phyloP scores from a whole-genome alignment of 2,888 invertebrate genomes.

The Zootermopsis nevadensis region DNA sequence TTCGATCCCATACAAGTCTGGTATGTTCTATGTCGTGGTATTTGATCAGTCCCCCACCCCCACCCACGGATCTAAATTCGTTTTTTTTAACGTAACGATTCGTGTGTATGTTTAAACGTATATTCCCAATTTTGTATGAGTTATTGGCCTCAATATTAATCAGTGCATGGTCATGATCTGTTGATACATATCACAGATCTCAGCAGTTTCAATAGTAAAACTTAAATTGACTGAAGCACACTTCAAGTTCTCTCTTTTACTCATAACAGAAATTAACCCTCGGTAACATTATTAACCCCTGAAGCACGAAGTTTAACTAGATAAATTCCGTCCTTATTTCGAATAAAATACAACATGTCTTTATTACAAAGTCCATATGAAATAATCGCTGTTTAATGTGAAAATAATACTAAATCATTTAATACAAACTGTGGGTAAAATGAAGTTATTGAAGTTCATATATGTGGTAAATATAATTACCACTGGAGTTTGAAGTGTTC shows the following conservation, averaged over 20 bases:
- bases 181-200: not conserved
- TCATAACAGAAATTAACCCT: too few species aligned
- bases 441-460: too few species aligned
- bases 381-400: too few species aligned
- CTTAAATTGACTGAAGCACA: not conserved
- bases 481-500: too few species aligned
- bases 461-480: too few species aligned
- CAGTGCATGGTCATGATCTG: not conserved
- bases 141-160: conserved; percentile 4
- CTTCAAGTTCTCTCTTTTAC: not conserved
- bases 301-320: too few species aligned
- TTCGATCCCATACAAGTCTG: conserved; percentile 9
- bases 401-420: too few species aligned
- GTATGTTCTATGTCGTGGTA: conserved; percentile 17
- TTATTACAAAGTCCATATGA: too few species aligned
- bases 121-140: not conserved
- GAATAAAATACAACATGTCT: too few species aligned
- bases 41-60: conserved; percentile 27
- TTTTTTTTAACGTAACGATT: not conserved
- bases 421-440: too few species aligned
- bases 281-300: too few species aligned
- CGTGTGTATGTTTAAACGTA: not conserved
- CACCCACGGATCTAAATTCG: not conserved
- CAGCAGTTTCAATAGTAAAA: not conserved
- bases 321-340: too few species aligned